Percentiles rank a stretch among this genome's conserved stretches.
Conservation (phyloP, 2,113 vertebrate species). For the Mastomys natalensis region DNA sequence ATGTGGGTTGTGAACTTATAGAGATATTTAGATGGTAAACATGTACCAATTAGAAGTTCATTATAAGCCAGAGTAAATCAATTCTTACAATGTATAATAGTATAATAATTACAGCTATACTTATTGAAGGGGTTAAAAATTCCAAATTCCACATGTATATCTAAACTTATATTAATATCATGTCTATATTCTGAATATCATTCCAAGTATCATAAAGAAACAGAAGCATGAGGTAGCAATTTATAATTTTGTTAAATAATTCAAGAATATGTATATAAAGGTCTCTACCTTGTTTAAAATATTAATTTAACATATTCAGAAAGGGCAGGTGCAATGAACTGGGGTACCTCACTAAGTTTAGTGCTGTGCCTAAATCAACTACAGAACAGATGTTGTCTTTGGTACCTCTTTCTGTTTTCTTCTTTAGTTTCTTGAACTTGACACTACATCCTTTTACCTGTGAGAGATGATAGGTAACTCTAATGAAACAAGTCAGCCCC, state of each 20-base stretch:
- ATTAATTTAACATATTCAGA: background rate
- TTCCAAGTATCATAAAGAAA: background rate
- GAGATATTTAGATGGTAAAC: slow-evolving; percentile 53
- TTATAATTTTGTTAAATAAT: slow-evolving; percentile 2
- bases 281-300: background rate
- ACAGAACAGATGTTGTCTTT: background rate
- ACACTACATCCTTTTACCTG: background rate
- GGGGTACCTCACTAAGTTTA: background rate
- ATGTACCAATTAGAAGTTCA: slow-evolving; percentile 14
- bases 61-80: slow-evolving; percentile 40
- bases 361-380: background rate
- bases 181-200: background rate
- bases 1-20: slow-evolving; percentile 3
- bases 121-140: background rate
- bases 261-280: slow-evolving; percentile 23
- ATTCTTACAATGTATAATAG: background rate
- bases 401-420: background rate
- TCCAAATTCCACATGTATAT: background rate
- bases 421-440: background rate
- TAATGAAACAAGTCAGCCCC: background rate
- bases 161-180: background rate
- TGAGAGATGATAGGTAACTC: background rate
- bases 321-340: background rate
- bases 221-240: background rate
- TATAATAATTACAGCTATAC: background rate